Percentiles rank a stretch among this genome's conserved stretches.
Evolutionary conservation across 1,140 invertebrate species (phyloP).

Genomic region (Holcopasites calliopsidis): DNA sequence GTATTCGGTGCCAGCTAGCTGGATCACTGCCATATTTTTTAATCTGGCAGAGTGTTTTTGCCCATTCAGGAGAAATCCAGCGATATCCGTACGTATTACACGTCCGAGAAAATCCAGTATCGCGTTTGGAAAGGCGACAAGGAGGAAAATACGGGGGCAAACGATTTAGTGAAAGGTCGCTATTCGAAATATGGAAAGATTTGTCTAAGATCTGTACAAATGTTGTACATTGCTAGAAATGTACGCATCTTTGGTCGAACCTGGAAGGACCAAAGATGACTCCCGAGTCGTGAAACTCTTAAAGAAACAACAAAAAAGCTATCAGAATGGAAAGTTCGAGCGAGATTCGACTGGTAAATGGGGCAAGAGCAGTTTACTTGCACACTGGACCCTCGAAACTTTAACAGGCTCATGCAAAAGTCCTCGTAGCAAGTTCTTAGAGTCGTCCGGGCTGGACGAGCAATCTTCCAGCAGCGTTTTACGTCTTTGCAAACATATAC

Average conservation of each 20-base stretch:
- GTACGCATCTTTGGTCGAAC: no score
- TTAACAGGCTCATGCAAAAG: conserved; percentile 39
- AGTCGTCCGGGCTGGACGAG: conserved; percentile 25
- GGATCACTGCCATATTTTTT: conserved; percentile 62
- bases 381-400: conserved; percentile 33
- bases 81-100: conserved; percentile 23
- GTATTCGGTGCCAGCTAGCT: conserved; percentile 43
- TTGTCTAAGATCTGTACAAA: no score
- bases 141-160: background rate
- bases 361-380: conserved; percentile 28
- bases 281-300: conserved; percentile 1
- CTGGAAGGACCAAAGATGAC: conserved; percentile 1
- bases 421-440: conserved; percentile 37
- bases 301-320: conserved; percentile 9
- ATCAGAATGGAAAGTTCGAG: conserved; percentile 37
- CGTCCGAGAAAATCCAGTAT: conserved; percentile 14
- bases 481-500: conserved; percentile 10
- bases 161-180: conserved; percentile 15
- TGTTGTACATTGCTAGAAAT: no score
- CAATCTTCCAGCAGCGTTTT: conserved; percentile 18
- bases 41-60: conserved; percentile 61
- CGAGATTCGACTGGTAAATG: conserved; percentile 36
- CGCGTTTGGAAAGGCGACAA: background rate
- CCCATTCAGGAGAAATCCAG: conserved; percentile 40
- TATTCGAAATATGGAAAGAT: conserved; percentile 10